Conservation (phyloP, 1,140 invertebrate genomes). For the Drosophila cardini region DNA sequence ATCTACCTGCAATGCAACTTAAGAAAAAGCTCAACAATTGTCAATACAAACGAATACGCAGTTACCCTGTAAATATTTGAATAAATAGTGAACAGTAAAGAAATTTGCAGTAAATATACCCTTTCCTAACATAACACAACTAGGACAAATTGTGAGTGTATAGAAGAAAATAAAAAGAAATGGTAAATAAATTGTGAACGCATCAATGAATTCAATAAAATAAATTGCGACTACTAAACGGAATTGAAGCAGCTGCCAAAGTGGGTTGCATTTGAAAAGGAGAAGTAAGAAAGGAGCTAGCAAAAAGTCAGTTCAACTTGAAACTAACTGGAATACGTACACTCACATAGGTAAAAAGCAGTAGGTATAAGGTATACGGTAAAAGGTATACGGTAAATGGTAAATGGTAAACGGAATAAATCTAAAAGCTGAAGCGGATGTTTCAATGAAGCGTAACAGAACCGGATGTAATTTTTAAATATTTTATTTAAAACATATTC, state of each 20-base stretch:
- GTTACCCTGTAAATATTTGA: slow-evolving; percentile 8
- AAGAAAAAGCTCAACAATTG: background rate
- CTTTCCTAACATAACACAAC: background rate
- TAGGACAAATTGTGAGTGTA: background rate
- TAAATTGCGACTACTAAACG: slow-evolving; percentile 55
- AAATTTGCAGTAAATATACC: background rate
- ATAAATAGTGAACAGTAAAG: background rate
- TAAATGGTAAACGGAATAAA: background rate
- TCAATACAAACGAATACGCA: background rate
- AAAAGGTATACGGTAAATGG: background rate
- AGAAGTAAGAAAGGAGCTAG: slow-evolving; percentile 3
- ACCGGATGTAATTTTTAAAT: slow-evolving; percentile 21
- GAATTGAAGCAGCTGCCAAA: slow-evolving; percentile 41
- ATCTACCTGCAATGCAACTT: background rate
- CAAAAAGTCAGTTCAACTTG: slow-evolving; percentile 8
- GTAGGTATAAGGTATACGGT: background rate
- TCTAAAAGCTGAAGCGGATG: background rate
- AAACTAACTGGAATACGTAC: slow-evolving; percentile 4
- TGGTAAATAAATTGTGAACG: slow-evolving; percentile 52
- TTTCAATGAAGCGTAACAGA: slow-evolving; percentile 5
- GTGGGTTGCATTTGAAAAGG: background rate
- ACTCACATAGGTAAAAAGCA: slow-evolving; percentile 30
- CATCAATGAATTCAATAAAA: slow-evolving; percentile 59
- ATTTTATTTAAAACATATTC: slow-evolving; percentile 1
- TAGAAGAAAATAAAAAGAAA: slow-evolving; percentile 27